Base-by-base conservation (phyloP, 2,797 vertebrate species). In the Coendou prehensilis region DNA sequence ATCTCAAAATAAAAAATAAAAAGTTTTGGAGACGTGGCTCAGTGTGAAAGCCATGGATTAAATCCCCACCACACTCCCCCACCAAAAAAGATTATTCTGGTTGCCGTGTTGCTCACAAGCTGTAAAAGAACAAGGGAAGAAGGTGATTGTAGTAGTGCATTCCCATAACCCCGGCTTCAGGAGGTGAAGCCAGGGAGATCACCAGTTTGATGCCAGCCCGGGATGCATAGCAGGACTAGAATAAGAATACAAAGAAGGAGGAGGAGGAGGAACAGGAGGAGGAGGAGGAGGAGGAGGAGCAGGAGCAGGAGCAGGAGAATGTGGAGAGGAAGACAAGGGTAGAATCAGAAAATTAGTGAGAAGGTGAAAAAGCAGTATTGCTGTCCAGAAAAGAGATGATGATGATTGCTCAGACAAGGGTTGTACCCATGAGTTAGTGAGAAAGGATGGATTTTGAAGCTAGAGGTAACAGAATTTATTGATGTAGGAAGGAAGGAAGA, bases 401-500 rank as follows among this genome's bases (percentile, higher is more conserved):
- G 14, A 67, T 91, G 23, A 83, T 84, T 37, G 10, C 52, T 80
- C 56, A 64, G 69, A 76, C 9, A 23, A 84, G 17, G 61, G 17
- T 87, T 30, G 6, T 22, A 47, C 28, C 57, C 93, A 14, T 73
- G 33, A 92, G 33, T 82, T 69, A 82, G 45, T 89, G 28, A 93
- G 85, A 56, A 80, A 80, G 37, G 52, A 56, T 56, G 4, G 18
- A 56, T 30, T 91, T 85, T 87, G 69, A 93, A 88, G 30, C 23
- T 67, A 69, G 56, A 81, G 71, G 9, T n/a, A 52, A 41, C 56
- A 75, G 56, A 33, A 71, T 92, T 95, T 96, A 26, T 57, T 89
- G 8, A 23, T 75, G 11, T 30, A 9, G 28, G 61, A 23, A 59
- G 57, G 57, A 64, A 64, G 61, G 30, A 59, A 11, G 9, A 54